Percentiles rank a stretch among this genome's conserved stretches.
Evolutionary conservation across 2,797 vertebrate genomes (phyloP).

Genomic region (Hydrolagus colliei): DNA sequence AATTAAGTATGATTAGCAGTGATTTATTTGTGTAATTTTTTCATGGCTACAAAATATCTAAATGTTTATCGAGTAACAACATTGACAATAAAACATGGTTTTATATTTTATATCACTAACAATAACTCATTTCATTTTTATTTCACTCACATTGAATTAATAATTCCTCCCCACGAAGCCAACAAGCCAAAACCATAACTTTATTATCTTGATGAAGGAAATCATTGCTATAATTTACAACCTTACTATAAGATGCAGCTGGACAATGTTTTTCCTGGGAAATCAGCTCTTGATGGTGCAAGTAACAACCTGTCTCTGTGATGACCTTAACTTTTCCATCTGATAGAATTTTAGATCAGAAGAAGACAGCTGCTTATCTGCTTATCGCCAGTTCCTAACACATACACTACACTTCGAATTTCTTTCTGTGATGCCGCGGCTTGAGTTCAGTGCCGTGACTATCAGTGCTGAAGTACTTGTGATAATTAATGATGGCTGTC

Average conservation of each 20-base stretch:
- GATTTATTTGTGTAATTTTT: neutral
- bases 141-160: slow-evolving; percentile 29
- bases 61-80: neutral
- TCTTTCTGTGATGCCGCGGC: neutral
- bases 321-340: slow-evolving; percentile 20
- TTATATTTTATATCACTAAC: neutral
- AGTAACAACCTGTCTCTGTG: slow-evolving; percentile 12
- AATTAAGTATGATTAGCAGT: neutral
- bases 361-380: slow-evolving; percentile 1
- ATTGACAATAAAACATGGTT: neutral
- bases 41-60: neutral
- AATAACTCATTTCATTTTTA: slow-evolving; percentile 27
- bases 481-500: slow-evolving; percentile 16
- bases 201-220: slow-evolving; percentile 26
- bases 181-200: slow-evolving; percentile 19
- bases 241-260: slow-evolving; percentile 1
- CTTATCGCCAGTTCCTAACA: slow-evolving; percentile 7
- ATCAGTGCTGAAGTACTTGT: neutral
- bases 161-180: slow-evolving; percentile 25
- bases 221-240: slow-evolving; percentile 26
- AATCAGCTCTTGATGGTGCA: neutral
- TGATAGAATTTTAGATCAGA: slow-evolving; percentile 17
- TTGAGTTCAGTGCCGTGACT: slow-evolving; percentile 12
- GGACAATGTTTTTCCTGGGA: slow-evolving; percentile 8
- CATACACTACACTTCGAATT: neutral